phyloP scores from a whole-genome alignment of 2,797 vertebrate genomes.

The Uromys caudimaculatus region DNA sequence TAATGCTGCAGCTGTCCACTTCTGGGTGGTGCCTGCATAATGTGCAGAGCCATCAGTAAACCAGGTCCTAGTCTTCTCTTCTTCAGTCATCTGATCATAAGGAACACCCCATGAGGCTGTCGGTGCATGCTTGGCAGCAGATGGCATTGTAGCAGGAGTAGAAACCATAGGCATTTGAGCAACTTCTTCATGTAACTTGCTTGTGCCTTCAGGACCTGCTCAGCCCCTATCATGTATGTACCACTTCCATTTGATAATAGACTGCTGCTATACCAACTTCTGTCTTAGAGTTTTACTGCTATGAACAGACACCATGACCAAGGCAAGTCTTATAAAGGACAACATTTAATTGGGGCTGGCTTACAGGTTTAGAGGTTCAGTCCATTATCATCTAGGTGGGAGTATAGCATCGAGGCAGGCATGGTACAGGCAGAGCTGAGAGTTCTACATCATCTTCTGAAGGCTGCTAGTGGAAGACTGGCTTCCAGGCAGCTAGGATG shows the following conservation, averaged over 20 bases:
- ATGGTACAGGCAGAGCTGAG: not conserved
- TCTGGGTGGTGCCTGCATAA: not conserved
- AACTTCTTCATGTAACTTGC: no score
- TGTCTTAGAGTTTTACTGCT: not conserved
- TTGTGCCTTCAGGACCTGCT: not conserved
- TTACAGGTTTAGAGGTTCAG: not conserved
- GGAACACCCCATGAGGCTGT: not conserved
- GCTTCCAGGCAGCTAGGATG: not conserved
- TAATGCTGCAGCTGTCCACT: not conserved
- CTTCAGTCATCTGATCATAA: not conserved
- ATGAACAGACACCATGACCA: not conserved
- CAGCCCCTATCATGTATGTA: not conserved
- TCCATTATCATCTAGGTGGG: not conserved
- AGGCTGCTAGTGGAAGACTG: not conserved
- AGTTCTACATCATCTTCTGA: not conserved
- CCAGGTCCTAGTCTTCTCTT: not conserved
- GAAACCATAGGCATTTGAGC: no score
- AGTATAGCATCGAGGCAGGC: not conserved
- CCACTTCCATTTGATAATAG: not conserved
- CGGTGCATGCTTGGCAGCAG: not conserved
- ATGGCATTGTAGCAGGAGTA: no score
- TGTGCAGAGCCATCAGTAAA: not conserved
- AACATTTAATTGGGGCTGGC: not conserved
- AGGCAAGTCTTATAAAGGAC: not conserved
- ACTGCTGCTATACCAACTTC: not conserved